Percentiles rank a stretch among this genome's conserved stretches.
phyloP scores from a whole-genome alignment of 2,888 invertebrate species.

The Oxyscelio sp. region DNA sequence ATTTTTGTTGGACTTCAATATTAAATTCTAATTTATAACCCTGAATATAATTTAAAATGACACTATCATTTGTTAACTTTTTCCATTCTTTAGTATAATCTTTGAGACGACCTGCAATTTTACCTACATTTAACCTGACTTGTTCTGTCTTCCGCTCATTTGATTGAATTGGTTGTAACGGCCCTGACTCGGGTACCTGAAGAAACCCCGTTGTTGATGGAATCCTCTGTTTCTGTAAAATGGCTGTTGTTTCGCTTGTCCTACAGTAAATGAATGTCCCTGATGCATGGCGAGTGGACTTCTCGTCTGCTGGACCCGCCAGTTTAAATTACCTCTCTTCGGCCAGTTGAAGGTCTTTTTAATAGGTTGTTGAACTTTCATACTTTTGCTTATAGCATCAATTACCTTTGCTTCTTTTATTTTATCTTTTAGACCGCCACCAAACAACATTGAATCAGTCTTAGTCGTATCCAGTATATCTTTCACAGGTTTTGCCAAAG shows the following conservation, averaged over 20 bases:
- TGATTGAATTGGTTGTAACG: slow-evolving; percentile 23
- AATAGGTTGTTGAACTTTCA: not conserved
- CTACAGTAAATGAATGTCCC: slow-evolving; percentile 14
- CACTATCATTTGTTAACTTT: slow-evolving; percentile 46
- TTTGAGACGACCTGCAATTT: slow-evolving; percentile 40
- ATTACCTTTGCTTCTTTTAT: slow-evolving; percentile 35
- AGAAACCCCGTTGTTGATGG: slow-evolving; percentile 3
- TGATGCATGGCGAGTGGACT: slow-evolving; percentile 24
- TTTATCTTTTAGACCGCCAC: slow-evolving; percentile 11
- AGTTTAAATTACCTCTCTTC: slow-evolving; percentile 32
- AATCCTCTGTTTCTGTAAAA: slow-evolving; percentile 40
- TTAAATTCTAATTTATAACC: slow-evolving; percentile 54
- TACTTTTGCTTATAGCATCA: not conserved
- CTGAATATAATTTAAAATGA: slow-evolving; percentile 37
- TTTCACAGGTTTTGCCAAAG: not conserved
- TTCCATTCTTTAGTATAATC: slow-evolving; percentile 34
- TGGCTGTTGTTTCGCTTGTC: slow-evolving; percentile 45
- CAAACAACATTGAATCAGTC: slow-evolving; percentile 31
- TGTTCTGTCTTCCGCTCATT: slow-evolving; percentile 22
- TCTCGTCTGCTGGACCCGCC: slow-evolving; percentile 29
- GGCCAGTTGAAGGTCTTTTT: slow-evolving; percentile 7
- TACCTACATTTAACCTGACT: slow-evolving; percentile 35
- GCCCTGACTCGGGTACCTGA: slow-evolving; percentile 7
- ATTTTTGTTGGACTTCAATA: slow-evolving; percentile 8
- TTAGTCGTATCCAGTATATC: slow-evolving; percentile 15